Conservation (phyloP, 2,888 invertebrate species). For the Hypena proboscidalis region DNA sequence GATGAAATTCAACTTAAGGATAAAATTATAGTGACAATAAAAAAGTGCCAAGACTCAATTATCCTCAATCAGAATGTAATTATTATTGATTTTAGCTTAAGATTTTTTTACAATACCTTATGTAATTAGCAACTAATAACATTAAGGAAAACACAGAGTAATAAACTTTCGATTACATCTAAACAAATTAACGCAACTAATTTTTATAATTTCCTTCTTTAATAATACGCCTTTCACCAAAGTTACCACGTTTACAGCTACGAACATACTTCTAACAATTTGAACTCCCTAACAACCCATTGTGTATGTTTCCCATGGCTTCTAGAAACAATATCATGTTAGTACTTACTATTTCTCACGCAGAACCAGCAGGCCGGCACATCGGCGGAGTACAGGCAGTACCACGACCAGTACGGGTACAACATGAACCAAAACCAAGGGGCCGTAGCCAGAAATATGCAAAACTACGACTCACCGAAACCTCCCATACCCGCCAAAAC, state of each 20-base stretch:
- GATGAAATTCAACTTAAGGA: too few species aligned
- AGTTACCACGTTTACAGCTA: conserved; percentile 51
- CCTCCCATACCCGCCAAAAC: conserved; percentile 82
- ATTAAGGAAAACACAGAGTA: neutral
- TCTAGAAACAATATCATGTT: conserved; percentile 50
- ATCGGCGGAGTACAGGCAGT: conserved; percentile 80
- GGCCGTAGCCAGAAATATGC: conserved; percentile 67
- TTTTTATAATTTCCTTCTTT: conserved; percentile 35
- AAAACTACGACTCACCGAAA: conserved; percentile 76
- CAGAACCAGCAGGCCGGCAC: conserved; percentile 84
- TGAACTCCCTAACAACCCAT: conserved; percentile 56
- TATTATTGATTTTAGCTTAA: too few species aligned
- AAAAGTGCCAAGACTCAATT: too few species aligned
- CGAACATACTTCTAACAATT: conserved; percentile 48
- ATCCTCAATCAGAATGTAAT: too few species aligned
- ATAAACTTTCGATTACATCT: conserved; percentile 29
- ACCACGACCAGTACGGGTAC: conserved; percentile 83
- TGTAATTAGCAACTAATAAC: neutral
- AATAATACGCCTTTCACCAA: conserved; percentile 52
- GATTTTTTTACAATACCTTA: too few species aligned
- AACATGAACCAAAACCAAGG: conserved; percentile 75
- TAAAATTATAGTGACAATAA: too few species aligned
- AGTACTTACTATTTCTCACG: conserved; percentile 41
- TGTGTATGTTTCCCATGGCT: conserved; percentile 61
- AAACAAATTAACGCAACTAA: conserved; percentile 16